Evolutionary conservation across 2,888 invertebrate genomes (phyloP), one percentile per base, ranked within the genome.

Genomic region (Cryptophagus acutangulus): DNA sequence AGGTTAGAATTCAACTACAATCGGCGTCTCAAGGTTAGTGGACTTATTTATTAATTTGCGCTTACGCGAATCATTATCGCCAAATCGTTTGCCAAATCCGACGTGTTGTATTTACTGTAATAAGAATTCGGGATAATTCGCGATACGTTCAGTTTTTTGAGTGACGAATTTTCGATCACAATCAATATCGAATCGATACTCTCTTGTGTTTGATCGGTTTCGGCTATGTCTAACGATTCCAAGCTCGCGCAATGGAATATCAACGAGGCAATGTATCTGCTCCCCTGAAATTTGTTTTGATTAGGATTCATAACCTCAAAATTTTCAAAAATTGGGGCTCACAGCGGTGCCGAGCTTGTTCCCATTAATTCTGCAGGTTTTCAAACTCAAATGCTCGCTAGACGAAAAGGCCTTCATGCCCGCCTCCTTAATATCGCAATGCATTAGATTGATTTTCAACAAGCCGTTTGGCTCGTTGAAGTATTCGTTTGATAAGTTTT

Each of bases 281-380:
- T 76, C 1, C 75, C 75, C 66, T 72, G 40, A 15, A 40, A 37
- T 31, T 9, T 10, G 10, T 30, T 17, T 30, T 18, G 17, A 4
- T 8, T 14, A 2, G 12, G 17, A 15, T 15, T 2, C 13, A 2
- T 20, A 26, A 8, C 2, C n/a, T 20, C 6, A 8, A 31, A 3
- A 31, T 31, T 10, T 26, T 12, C 3, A 3, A 3, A n/a, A 13
- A 12, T 8, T 3, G n/a, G 3, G 34, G 13, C 17, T 43, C 56
- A 73, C 73, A 52, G 71, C 65, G 0, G 66, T 63, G 0, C 78
- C 78, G 16, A 81, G 64, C 56, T 76, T 71, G 52, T 81, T 81
- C 0, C 80, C 79, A 48, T 74, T 77, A 1, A 82, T 40, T 51
- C 76, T 63, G 1, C 81, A 58, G 42, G 71, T 73, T 52, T 70